Base-by-base conservation (phyloP, 2,797 vertebrate species). In the Rhinoraja longicauda region DNA sequence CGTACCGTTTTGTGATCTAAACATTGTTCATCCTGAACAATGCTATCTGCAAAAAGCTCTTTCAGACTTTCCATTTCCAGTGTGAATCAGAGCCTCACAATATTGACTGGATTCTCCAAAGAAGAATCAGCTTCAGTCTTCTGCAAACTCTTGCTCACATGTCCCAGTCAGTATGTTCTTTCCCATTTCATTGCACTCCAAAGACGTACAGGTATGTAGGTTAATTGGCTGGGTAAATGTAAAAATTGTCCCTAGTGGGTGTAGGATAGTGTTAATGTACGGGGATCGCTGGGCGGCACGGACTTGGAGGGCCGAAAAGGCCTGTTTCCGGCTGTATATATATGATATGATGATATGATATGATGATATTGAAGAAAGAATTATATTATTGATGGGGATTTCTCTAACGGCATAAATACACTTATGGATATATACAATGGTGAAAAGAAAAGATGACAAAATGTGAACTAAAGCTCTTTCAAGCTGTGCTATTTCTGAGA, bases 361-460 rank as follows among this genome's bases (percentile, higher is more conserved):
- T n/a, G n/a, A n/a, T n/a, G n/a, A n/a, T n/a, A n/a, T n/a, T 94
- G 94, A 94, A 95, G 95, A 95, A 86, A n/a, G 12, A 32, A 86
- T 86, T 64, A n/a, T 62, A 32, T 62, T 62, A 32, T 62, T 64
- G 82, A 59, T 8, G 5, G 57, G 59, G 59, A 29, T 62, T 86
- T 64, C 29, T 86, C 8, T 53, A 53, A 7, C 24, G 62, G 57
- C 26, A 62, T 6, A 86, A 62, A n/a, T 59, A 84, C 29, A 84
- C 39, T 36, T 79, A 79, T 29, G 29, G 26, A 86, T 86, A 62
- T 62, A 29, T 32, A 15, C 10, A 29, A 32, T 8, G 82, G 15
- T n/a, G 59, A 26, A 62, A 32, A 62, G 57, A 57, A 62, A 86
- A 64, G 29, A 57, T 45, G 5, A 2, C 19, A 59, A 10, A n/a